A percentile compares a stretch with the other conserved stretches of the same genome.
These are phyloP conservation scores for Ornithorhynchus anatinus DNA, from an alignment of 2,113 vertebrate species.

Conservation along the genomic window DNA sequence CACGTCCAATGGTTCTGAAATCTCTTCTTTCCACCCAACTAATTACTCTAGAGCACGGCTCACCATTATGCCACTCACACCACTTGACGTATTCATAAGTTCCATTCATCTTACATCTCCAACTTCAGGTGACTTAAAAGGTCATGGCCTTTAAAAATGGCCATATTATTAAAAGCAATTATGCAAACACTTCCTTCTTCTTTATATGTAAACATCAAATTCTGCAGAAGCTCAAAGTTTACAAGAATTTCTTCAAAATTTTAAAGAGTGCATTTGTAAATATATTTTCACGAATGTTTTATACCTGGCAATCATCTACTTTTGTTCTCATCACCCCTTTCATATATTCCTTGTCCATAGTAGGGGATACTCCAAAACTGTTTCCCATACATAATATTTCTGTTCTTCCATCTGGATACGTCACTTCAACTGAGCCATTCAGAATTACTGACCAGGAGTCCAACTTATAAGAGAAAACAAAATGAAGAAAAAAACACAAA, in stretches of 20 bases:
- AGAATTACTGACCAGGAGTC: constrained; percentile 99
- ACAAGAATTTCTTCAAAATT: too few relatives aligned
- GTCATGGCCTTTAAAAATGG: too few relatives aligned
- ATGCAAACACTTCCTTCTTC: too few relatives aligned
- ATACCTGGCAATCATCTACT: constrained; percentile 98
- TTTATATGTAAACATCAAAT: too few relatives aligned
- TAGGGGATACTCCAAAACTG: constrained; percentile 96
- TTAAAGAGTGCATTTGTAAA: too few relatives aligned
- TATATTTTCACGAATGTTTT: neutral
- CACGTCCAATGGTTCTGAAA: constrained; percentile 1
- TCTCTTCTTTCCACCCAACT: neutral
- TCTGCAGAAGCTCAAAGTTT: too few relatives aligned
- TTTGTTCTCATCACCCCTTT: constrained; percentile 98
- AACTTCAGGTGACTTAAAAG: too few relatives aligned
- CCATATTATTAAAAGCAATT: too few relatives aligned
- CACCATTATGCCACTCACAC: too few relatives aligned
- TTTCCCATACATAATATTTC: constrained; percentile 98
- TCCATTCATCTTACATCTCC: too few relatives aligned
- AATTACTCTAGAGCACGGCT: too few relatives aligned
- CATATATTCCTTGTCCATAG: constrained; percentile 98
- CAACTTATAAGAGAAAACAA: constrained; percentile 72
- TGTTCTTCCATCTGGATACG: constrained; percentile 88
- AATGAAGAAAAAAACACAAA: neutral
- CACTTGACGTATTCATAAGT: too few relatives aligned
- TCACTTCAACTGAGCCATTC: constrained; percentile 97